These are phyloP conservation scores for Synergus laeviventris DNA, from an alignment of 2,888 invertebrate genomes.

Conservation along the genomic window DNA sequence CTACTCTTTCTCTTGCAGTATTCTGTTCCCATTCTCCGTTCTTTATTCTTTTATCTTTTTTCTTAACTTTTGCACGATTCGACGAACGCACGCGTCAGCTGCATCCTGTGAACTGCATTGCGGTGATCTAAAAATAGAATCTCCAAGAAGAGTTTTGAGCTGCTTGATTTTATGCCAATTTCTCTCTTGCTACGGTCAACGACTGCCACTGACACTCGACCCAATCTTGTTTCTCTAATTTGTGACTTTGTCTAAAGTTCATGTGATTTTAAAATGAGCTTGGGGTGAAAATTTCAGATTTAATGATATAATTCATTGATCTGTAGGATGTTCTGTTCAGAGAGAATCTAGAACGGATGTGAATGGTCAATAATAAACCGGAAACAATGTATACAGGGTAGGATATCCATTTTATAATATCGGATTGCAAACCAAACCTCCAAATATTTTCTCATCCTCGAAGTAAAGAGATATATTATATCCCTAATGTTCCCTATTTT, in stretches of 20 bases:
- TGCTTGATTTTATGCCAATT: conserved; percentile 59
- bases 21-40: conserved; percentile 26
- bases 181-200: conserved; percentile 20
- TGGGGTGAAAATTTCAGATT: background rate
- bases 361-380: background rate
- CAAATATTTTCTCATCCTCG: no score
- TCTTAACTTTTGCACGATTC: conserved; percentile 42
- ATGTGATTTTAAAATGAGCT: background rate
- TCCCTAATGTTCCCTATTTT: no score
- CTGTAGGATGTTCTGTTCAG: background rate
- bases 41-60: conserved; percentile 20
- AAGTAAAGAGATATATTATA: no score
- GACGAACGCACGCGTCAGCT: conserved; percentile 47
- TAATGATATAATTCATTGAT: background rate
- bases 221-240: background rate
- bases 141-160: conserved; percentile 33
- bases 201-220: background rate
- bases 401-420: background rate
- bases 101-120: conserved; percentile 55
- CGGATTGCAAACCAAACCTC: background rate
- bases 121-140: conserved; percentile 55
- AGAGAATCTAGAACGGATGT: background rate
- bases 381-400: background rate
- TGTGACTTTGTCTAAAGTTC: background rate
- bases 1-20: background rate